phyloP scores from a whole-genome alignment of 2,888 invertebrate genomes.

The Clostera curtula region DNA sequence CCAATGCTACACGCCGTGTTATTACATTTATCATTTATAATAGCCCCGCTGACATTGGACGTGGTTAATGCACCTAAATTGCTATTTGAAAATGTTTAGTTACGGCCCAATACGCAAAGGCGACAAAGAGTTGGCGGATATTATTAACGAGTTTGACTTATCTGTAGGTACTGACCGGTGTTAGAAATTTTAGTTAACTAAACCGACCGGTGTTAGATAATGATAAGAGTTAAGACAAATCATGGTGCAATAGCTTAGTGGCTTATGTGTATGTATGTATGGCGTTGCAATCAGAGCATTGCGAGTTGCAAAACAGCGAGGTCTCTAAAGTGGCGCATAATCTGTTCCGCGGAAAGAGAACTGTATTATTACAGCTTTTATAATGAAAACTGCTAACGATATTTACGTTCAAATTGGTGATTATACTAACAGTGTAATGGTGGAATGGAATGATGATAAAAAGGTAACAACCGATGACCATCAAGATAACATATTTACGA shows the following conservation, averaged over 20 bases:
- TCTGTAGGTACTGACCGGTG: too few species aligned
- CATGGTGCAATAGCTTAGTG: slow-evolving; percentile 48
- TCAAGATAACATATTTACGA: slow-evolving; percentile 7
- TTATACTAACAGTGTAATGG: slow-evolving; percentile 9
- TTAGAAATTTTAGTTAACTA: too few species aligned
- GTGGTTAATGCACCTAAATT: slow-evolving; percentile 29
- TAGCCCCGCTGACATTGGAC: slow-evolving; percentile 35
- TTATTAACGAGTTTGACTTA: too few species aligned
- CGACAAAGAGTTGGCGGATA: slow-evolving; percentile 9
- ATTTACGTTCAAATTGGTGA: slow-evolving; percentile 5
- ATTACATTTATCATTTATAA: slow-evolving; percentile 37
- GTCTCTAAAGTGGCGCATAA: slow-evolving; percentile 45
- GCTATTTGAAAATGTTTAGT: slow-evolving; percentile 22
- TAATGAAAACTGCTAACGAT: slow-evolving; percentile 7
- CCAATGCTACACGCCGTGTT: slow-evolving; percentile 42
- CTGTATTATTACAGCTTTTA: slow-evolving; percentile 32
- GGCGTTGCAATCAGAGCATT: slow-evolving; percentile 69
- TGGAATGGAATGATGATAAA: slow-evolving; percentile 6
- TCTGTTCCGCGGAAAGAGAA: slow-evolving; percentile 53
- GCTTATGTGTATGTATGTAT: slow-evolving; percentile 37
- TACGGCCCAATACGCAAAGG: slow-evolving; percentile 13
- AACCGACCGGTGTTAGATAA: slow-evolving; percentile 18
- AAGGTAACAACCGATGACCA: slow-evolving; percentile 10
- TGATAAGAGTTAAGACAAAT: slow-evolving; percentile 15
- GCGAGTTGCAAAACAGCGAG: slow-evolving; percentile 62